Conservation (phyloP, 2,113 vertebrate genomes). For the Paralichthys olivaceus region DNA sequence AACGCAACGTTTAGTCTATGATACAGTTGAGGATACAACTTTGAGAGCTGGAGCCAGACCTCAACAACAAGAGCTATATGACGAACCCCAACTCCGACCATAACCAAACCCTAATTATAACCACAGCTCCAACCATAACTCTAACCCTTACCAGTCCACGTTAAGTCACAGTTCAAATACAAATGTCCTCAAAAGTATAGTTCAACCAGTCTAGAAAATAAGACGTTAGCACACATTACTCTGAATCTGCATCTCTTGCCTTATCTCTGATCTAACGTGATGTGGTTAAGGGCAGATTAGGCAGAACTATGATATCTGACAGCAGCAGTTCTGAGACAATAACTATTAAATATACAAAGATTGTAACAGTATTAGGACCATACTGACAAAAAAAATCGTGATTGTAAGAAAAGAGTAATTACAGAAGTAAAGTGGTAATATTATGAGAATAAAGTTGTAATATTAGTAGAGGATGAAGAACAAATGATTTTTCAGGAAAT, state of each 20-base stretch:
- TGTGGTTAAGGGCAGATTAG: constrained; percentile 28
- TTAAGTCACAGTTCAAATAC: constrained; percentile 25
- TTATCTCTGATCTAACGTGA: constrained; percentile 31
- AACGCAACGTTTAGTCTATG: not conserved
- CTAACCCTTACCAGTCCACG: constrained; percentile 16
- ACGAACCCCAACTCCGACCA: constrained; percentile 29
- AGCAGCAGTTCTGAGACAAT: constrained; percentile 7
- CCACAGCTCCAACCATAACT: constrained; percentile 18
- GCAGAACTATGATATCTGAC: constrained; percentile 18
- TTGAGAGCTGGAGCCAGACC: constrained; percentile 7
- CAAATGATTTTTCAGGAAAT: too few species aligned
- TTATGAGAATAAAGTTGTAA: too few species aligned
- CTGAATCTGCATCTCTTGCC: constrained; percentile 12
- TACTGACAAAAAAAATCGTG: too few species aligned
- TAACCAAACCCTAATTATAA: constrained; percentile 51
- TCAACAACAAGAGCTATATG: not conserved
- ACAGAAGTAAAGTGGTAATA: too few species aligned
- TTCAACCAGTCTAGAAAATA: constrained; percentile 22
- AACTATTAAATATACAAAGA: not conserved
- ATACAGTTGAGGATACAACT: constrained; percentile 17
- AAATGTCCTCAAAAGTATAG: constrained; percentile 25
- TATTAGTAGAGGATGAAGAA: too few species aligned
- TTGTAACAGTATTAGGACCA: too few species aligned
- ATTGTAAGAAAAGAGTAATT: too few species aligned
- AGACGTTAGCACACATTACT: constrained; percentile 4